Evolutionary conservation across 2,888 invertebrate genomes (phyloP).

Genomic region (Calameuta idolon): DNA sequence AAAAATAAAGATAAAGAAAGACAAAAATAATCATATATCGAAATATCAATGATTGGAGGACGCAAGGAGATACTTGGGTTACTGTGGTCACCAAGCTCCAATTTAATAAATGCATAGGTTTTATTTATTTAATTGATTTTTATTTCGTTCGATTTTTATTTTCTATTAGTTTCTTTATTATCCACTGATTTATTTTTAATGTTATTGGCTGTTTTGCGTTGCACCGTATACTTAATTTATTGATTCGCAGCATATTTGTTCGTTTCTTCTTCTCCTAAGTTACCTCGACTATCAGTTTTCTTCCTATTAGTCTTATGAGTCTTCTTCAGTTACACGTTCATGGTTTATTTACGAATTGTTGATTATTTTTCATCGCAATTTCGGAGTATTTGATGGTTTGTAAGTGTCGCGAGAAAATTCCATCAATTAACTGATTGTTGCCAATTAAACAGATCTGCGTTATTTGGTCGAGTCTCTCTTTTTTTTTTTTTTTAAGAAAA

Average conservation of each 20-base stretch:
- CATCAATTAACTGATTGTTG: too few relatives aligned
- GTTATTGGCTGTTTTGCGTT: slow-evolving; percentile 44
- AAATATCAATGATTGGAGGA: slow-evolving; percentile 36
- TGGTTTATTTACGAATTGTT: slow-evolving; percentile 27
- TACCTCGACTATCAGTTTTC: slow-evolving; percentile 25
- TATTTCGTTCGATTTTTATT: slow-evolving; percentile 27
- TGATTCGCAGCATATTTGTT: slow-evolving; percentile 40
- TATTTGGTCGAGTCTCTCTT: neutral
- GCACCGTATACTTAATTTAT: slow-evolving; percentile 32
- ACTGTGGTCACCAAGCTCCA: slow-evolving; percentile 66
- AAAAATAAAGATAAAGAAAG: slow-evolving; percentile 12
- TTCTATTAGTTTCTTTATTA: slow-evolving; percentile 12
- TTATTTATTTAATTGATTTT: slow-evolving; percentile 29
- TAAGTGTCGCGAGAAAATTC: neutral
- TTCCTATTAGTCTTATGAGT: slow-evolving; percentile 14
- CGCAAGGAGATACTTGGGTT: slow-evolving; percentile 63
- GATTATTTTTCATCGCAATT: slow-evolving; percentile 30
- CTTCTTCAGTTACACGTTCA: slow-evolving; percentile 27
- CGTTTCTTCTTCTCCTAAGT: slow-evolving; percentile 30
- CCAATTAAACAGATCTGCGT: neutral
- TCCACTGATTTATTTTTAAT: slow-evolving; percentile 23
- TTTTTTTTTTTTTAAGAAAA: neutral
- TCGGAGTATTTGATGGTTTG: slow-evolving; percentile 54
- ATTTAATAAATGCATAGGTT: slow-evolving; percentile 57
- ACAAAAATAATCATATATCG: slow-evolving; percentile 14